phyloP scores from a whole-genome alignment of 1,140 invertebrate genomes.

The Acromyrmex echinatior region DNA sequence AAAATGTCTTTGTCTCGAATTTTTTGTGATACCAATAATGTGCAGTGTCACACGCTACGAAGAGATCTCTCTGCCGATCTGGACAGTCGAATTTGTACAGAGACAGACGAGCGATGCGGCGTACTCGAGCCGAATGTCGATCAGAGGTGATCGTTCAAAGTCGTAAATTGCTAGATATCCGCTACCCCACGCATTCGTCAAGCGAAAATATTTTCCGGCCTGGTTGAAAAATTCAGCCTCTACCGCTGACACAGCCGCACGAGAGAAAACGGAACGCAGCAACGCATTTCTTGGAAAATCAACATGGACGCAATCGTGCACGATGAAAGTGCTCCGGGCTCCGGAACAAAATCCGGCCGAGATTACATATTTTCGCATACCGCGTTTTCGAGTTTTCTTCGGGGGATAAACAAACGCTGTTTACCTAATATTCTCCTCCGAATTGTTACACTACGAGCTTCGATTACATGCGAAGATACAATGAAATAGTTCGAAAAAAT shows the following conservation, averaged over 20 bases:
- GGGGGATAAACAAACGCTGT: constrained; percentile 41
- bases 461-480: constrained; percentile 44
- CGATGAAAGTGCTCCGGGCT: constrained; percentile 22
- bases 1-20: background rate
- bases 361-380: constrained; percentile 50
- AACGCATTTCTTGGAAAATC: constrained; percentile 55
- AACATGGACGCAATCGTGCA: constrained; percentile 41
- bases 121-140: constrained; percentile 53
- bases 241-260: constrained; percentile 14
- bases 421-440: constrained; percentile 45
- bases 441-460: constrained; percentile 35
- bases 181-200: constrained; percentile 53
- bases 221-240: constrained; percentile 44
- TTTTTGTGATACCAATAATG: constrained; percentile 3
- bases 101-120: constrained; percentile 41
- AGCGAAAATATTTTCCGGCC: constrained; percentile 58
- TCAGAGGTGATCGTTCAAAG: constrained; percentile 45
- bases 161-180: constrained; percentile 58
- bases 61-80: constrained; percentile 20
- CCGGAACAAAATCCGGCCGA: constrained; percentile 42
- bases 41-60: background rate
- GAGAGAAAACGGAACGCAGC: constrained; percentile 25
- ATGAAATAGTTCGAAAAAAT: constrained; percentile 58
- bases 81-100: constrained; percentile 31
- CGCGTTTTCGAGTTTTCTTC: constrained; percentile 36